A percentile compares a stretch with the other conserved stretches of the same genome.
Conservation (phyloP, 2,888 invertebrate species). For the Volucella zonaria region DNA sequence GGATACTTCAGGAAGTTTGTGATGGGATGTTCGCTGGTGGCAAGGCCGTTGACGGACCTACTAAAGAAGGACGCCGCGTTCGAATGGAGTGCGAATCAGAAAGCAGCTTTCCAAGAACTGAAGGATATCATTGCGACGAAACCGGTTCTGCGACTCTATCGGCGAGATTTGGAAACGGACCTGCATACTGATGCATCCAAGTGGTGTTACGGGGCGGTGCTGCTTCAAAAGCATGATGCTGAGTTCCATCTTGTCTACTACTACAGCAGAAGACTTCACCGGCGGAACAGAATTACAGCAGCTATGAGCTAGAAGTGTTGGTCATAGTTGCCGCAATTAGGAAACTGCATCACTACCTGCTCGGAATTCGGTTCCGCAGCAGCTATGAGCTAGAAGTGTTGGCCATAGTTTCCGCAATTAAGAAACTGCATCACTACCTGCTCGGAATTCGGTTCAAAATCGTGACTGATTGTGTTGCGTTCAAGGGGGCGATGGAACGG, state of each 20-base stretch:
- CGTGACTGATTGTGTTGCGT: background rate
- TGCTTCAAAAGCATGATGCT: slow-evolving; percentile 11
- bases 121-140: slow-evolving; percentile 65
- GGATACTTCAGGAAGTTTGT: slow-evolving; percentile 10
- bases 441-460: slow-evolving; percentile 39
- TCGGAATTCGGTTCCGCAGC: slow-evolving; percentile 22
- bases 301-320: slow-evolving; percentile 48
- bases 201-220: slow-evolving; percentile 5
- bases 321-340: slow-evolving; percentile 40
- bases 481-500: no score
- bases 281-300: slow-evolving; percentile 23
- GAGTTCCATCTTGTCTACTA: background rate
- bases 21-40: background rate
- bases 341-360: slow-evolving; percentile 43
- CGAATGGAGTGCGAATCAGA: slow-evolving; percentile 47
- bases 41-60: background rate
- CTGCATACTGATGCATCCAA: slow-evolving; percentile 42
- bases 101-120: slow-evolving; percentile 75
- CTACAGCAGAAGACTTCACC: slow-evolving; percentile 12
- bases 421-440: slow-evolving; percentile 45
- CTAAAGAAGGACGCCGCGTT: background rate
- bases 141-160: slow-evolving; percentile 44
- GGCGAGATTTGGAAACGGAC: slow-evolving; percentile 28
- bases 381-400: slow-evolving; percentile 53
- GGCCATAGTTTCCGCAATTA: slow-evolving; percentile 39